Evolutionary conservation across 2,888 invertebrate species (phyloP).

Genomic region (Macropis europaea): DNA sequence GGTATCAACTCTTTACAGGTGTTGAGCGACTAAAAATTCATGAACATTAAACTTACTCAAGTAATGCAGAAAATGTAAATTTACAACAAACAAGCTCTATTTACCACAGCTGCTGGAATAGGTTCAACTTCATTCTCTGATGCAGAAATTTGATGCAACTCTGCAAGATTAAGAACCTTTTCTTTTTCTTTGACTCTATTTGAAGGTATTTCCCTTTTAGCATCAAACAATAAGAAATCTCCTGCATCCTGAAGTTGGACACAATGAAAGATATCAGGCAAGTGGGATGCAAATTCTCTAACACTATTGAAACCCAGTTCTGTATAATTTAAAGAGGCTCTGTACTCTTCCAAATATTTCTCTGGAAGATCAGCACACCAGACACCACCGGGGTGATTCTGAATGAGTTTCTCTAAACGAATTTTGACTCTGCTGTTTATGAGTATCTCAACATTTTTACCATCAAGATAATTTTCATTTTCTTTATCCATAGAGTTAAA

Average conservation of each 20-base stretch:
- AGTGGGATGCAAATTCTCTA: conserved; percentile 65
- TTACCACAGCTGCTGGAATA: conserved; percentile 68
- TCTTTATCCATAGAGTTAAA: background rate
- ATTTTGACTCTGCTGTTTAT: conserved; percentile 61
- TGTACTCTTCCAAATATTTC: conserved; percentile 67
- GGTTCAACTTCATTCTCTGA: conserved; percentile 54
- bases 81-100: background rate
- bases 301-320: conserved; percentile 74
- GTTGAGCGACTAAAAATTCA: conserved; percentile 56
- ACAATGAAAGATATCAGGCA: conserved; percentile 71
- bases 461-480: background rate
- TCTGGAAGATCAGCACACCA: conserved; percentile 73
- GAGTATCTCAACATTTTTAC: conserved; percentile 33
- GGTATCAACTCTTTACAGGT: conserved; percentile 64
- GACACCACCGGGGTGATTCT: conserved; percentile 72
- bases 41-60: background rate
- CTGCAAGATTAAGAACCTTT: conserved; percentile 37
- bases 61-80: background rate
- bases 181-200: background rate
- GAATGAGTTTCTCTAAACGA: conserved; percentile 68
- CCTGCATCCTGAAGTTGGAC: conserved; percentile 53
- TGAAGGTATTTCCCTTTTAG: conserved; percentile 37
- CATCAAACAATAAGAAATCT: conserved; percentile 67
- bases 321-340: conserved; percentile 65
- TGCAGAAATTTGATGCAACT: conserved; percentile 60